Evolutionary conservation across 2,888 invertebrate genomes (phyloP).

Genomic region (Pharmacophagus antenor): DNA sequence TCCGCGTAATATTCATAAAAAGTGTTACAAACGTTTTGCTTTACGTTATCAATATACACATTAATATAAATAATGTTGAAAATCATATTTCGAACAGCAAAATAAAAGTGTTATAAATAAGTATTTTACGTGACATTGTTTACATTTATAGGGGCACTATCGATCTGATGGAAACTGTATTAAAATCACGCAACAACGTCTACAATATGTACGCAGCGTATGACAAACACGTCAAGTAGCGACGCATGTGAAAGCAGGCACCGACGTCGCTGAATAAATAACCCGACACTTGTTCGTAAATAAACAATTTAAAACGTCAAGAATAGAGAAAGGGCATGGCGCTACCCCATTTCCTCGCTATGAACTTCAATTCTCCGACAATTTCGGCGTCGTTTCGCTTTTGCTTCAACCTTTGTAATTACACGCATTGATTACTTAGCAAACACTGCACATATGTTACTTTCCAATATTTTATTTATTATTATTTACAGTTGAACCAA

Average conservation of each 20-base stretch:
- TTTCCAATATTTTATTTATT: too few relatives aligned
- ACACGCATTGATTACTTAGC: slow-evolving; percentile 6
- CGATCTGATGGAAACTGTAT: slow-evolving; percentile 1
- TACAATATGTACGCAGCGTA: neutral
- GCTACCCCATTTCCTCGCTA: slow-evolving; percentile 63
- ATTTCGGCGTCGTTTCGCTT: slow-evolving; percentile 64
- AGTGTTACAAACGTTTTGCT: too few relatives aligned
- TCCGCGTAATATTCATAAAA: too few relatives aligned
- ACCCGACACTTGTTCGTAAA: slow-evolving; percentile 78
- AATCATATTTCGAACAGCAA: neutral
- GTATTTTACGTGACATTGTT: neutral
- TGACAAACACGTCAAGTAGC: slow-evolving; percentile 34
- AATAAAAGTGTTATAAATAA: neutral
- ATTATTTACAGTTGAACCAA: too few relatives aligned
- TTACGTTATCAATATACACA: too few relatives aligned
- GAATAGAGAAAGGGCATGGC: slow-evolving; percentile 70
- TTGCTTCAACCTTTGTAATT: slow-evolving; percentile 30
- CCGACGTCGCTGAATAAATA: slow-evolving; percentile 68
- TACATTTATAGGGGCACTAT: neutral
- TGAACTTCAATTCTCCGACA: slow-evolving; percentile 74
- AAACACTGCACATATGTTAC: neutral
- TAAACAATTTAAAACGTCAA: slow-evolving; percentile 81
- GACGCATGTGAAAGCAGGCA: slow-evolving; percentile 35
- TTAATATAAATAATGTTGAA: too few relatives aligned
- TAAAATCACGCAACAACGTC: slow-evolving; percentile 3